Percentiles rank a stretch among this genome's conserved stretches.
phyloP scores from a whole-genome alignment of 2,113 vertebrate species.

The Chloroceryle aenea region DNA sequence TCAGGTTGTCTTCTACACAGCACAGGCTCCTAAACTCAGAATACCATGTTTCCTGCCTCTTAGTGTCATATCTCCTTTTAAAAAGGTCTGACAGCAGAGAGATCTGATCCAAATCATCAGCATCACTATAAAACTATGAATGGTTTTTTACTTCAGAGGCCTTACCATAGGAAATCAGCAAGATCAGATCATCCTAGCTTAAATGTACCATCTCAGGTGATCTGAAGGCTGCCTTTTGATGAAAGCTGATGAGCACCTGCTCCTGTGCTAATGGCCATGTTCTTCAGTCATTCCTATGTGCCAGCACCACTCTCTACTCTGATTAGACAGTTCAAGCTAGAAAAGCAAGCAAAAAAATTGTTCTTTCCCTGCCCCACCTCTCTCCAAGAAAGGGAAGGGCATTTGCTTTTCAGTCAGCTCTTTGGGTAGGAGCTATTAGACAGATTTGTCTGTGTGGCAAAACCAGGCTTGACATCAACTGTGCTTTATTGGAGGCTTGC shows the following conservation, averaged over 20 bases:
- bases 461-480: not conserved
- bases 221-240: not conserved
- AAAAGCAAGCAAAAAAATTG: not conserved
- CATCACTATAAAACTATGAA: not conserved
- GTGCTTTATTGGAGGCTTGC: not conserved
- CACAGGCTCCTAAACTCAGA: not conserved
- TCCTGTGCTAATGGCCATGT: not conserved
- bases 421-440: not conserved
- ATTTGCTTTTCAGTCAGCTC: not conserved
- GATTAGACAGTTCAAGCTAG: not conserved
- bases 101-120: not conserved
- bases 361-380: fast-evolving
- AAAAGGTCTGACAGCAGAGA: not conserved
- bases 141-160: no score
- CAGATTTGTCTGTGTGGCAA: not conserved
- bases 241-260: not conserved
- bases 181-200: not conserved
- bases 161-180: not conserved
- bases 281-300: not conserved
- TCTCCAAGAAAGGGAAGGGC: not conserved
- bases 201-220: not conserved
- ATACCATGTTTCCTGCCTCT: not conserved
- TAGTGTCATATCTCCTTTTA: not conserved
- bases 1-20: not conserved
- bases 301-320: not conserved